A percentile compares a stretch with the other conserved stretches of the same genome.
phyloP scores from a whole-genome alignment of 2,888 invertebrate species.

The Margaritifera margaritifera region DNA sequence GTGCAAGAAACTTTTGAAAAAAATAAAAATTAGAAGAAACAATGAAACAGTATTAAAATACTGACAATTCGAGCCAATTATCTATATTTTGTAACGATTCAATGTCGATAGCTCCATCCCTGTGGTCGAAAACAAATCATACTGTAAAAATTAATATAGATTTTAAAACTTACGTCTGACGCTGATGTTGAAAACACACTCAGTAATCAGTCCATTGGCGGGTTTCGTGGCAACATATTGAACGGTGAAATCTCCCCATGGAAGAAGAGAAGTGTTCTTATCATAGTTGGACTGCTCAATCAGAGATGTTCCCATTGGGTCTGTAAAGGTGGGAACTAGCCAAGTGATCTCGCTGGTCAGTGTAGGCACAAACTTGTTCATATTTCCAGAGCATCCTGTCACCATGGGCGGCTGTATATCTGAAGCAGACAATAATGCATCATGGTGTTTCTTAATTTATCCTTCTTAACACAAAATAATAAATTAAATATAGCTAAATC shows the following conservation, averaged over 20 bases:
- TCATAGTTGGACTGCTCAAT: constrained; percentile 34
- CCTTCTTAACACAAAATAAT: no score
- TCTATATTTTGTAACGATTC: no score
- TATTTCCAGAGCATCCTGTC: constrained; percentile 22
- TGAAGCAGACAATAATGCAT: no score
- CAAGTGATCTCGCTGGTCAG: constrained; percentile 21
- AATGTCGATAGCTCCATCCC: no score
- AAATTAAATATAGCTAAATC: no score
- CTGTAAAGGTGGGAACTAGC: constrained; percentile 35
- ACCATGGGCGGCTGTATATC: constrained; percentile 46
- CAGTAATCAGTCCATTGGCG: constrained; percentile 26
- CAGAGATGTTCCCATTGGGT: constrained; percentile 30
- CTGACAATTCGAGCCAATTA: no score
- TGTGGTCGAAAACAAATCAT: no score
- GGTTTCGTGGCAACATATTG: constrained; percentile 39
- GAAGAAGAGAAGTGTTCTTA: constrained; percentile 21
- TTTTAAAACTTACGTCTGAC: constrained; percentile 33
- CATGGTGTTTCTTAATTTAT: no score
- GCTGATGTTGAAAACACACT: constrained; percentile 31
- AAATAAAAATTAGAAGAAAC: no score
- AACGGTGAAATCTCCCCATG: constrained; percentile 46
- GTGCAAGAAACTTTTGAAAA: no score
- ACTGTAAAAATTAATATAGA: no score
- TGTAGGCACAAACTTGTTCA: constrained; percentile 15
- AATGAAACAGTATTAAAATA: no score